Base-by-base conservation (phyloP, 2,797 vertebrate species). In the Peromyscus eremicus region DNA sequence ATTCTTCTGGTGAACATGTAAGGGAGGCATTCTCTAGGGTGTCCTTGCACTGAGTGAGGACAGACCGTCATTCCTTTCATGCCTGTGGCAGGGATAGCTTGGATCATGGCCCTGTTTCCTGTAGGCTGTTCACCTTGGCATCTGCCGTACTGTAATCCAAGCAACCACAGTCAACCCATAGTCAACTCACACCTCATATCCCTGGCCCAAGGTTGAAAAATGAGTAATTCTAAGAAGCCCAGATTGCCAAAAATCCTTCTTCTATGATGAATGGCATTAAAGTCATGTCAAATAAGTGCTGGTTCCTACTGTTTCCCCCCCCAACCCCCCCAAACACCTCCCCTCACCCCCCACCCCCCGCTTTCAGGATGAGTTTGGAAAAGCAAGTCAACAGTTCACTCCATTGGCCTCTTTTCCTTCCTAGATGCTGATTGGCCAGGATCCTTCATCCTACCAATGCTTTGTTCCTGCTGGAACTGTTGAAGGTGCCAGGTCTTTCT, bases 371-470 rank as follows among this genome's bases (percentile, higher is more conserved):
- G 11, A 8, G 34, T 88, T 37, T 32, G 40, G 43, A 80, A 76
- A 46, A 34, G 81, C 32, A 37, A 77, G 19, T 40, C 60, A 70
- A 13, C 37, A 82, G 34, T 55, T 0, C 32, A 37, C 80, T 83
- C 95, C 73, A 93, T 60, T 64, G 40, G 17, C 8, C 0, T 85
- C n/a, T 62, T 96, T 98, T 95, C 95, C 21, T 80, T 98, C 85
- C 11, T 97, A 99, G 99, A 98, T 99, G 98, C 98, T 99, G 86
- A 98, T 98, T 94, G 98, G 98, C 95, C 98, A 99, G 96, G 99
- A 99, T 81, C 98, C 98, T 2, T 77, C 75, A 14, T 37, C 92
- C 75, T 49, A 98, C 93, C 91, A 98, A 82, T 82, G 98, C 92
- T 95, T 98, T 93, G 95, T 94, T 37, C 91, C 90, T 91, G 70